These are phyloP conservation scores for Phymorhynchus buccinoides DNA, from an alignment of 1,140 invertebrate species.

Conservation along the genomic window DNA sequence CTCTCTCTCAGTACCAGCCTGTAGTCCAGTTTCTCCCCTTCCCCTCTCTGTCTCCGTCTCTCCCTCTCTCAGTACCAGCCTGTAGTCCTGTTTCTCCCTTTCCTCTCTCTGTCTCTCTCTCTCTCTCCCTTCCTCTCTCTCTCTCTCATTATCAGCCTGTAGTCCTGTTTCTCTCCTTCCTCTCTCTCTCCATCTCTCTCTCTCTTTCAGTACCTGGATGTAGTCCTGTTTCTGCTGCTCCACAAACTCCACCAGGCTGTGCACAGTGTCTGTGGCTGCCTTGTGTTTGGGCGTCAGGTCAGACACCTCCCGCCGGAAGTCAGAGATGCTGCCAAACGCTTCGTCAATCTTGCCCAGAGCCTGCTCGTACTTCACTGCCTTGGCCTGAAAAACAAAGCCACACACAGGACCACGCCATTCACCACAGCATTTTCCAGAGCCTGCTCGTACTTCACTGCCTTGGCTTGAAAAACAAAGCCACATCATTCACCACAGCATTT, in stretches of 20 bases:
- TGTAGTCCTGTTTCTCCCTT: too few species aligned
- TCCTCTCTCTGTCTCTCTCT: too few species aligned
- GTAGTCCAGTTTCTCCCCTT: too few species aligned
- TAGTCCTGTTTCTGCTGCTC: conserved; percentile 65
- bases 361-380: conserved; percentile 63
- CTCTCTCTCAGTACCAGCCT: too few species aligned
- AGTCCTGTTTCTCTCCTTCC: too few species aligned
- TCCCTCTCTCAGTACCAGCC: too few species aligned
- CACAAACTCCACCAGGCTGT: conserved; percentile 61
- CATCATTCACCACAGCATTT: too few species aligned
- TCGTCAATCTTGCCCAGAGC: conserved; percentile 68
- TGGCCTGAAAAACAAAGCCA: conserved; percentile 57
- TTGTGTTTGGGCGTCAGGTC: conserved; percentile 64
- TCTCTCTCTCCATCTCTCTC: too few species aligned
- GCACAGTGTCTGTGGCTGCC: conserved; percentile 56
- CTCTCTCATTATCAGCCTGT: too few species aligned
- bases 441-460: conserved; percentile 63
- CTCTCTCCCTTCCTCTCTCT: too few species aligned
- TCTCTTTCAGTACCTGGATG: conserved; percentile 63
- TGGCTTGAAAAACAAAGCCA: conserved; percentile 54
- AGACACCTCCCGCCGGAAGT: conserved; percentile 63
- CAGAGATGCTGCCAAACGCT: conserved; percentile 67
- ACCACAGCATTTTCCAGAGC: conserved; percentile 66
- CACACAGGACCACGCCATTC: too few species aligned
- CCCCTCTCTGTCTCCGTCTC: too few species aligned